Conservation (phyloP, 2,797 vertebrate species). For the Mormyrops boulengeri region DNA sequence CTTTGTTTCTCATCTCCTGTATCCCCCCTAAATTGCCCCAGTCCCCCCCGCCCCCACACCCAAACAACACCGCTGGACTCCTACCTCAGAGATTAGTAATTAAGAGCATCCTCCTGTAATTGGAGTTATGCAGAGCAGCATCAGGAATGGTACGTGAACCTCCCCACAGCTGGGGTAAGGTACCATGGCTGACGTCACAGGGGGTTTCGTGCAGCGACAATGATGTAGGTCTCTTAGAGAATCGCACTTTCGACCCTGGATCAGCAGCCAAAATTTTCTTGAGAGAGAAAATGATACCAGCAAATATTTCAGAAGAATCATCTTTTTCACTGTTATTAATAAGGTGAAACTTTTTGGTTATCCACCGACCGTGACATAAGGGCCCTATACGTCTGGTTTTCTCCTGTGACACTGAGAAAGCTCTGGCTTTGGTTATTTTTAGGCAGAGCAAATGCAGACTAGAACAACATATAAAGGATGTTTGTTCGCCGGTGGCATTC, state of each 20-base stretch:
- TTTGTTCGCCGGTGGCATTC: background rate
- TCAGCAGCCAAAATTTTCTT: background rate
- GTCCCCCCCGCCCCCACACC: conserved; percentile 38
- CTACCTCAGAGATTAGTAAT: conserved; percentile 60
- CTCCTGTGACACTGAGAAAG: background rate
- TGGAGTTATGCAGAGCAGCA: conserved; percentile 54
- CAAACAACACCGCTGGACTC: conserved; percentile 40
- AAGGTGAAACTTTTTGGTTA: background rate
- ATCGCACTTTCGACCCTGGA: background rate
- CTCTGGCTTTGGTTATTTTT: background rate
- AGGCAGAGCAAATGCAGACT: background rate
- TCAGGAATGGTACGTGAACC: conserved; percentile 69
- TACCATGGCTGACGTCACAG: background rate
- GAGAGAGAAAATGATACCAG: background rate
- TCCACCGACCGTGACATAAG: background rate
- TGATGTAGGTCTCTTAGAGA: background rate
- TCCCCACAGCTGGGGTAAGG: conserved; percentile 32
- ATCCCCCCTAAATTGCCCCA: conserved; percentile 36
- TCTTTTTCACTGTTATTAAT: background rate
- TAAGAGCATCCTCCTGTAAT: conserved; percentile 46
- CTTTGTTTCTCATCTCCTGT: conserved; percentile 19
- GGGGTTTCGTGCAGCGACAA: background rate
- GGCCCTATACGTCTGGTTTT: background rate
- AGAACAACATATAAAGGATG: background rate
- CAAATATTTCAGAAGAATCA: conserved; percentile 6